Evolutionary conservation across 2,797 vertebrate genomes (phyloP).

Genomic region (Aselliscus stoliczkanus): DNA sequence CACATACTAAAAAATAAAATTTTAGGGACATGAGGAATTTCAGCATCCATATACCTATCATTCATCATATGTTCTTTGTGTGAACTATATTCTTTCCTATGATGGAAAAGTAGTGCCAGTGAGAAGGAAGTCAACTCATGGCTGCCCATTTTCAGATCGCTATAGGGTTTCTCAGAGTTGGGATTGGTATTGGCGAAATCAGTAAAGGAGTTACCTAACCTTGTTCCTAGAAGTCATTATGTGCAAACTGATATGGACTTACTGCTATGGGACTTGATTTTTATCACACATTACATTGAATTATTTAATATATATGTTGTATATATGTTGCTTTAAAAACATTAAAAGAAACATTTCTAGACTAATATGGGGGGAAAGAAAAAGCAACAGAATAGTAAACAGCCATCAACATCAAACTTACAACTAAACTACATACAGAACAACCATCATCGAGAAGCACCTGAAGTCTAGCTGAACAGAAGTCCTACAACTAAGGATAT

Average conservation of each 20-base stretch:
- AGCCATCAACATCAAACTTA: background rate
- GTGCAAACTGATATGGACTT: background rate
- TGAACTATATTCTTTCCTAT: background rate
- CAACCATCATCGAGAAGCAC: too few species aligned
- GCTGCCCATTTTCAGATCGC: background rate
- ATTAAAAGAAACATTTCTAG: background rate
- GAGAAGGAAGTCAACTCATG: background rate
- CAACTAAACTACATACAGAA: too few species aligned
- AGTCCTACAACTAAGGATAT: too few species aligned
- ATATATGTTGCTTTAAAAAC: background rate
- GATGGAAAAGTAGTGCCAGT: background rate
- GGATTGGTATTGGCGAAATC: background rate
- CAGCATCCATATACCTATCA: background rate
- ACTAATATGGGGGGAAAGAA: background rate
- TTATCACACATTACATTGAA: background rate
- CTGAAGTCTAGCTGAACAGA: too few species aligned
- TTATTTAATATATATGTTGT: background rate
- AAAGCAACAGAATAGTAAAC: background rate
- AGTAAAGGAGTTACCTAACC: background rate
- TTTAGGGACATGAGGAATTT: background rate
- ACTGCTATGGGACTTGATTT: background rate
- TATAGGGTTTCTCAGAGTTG: background rate
- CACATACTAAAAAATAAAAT: background rate
- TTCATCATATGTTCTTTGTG: background rate
- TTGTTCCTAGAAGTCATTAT: background rate